Evolutionary conservation across 2,113 vertebrate species (phyloP).

Genomic region (Rhagologus leucostigma): DNA sequence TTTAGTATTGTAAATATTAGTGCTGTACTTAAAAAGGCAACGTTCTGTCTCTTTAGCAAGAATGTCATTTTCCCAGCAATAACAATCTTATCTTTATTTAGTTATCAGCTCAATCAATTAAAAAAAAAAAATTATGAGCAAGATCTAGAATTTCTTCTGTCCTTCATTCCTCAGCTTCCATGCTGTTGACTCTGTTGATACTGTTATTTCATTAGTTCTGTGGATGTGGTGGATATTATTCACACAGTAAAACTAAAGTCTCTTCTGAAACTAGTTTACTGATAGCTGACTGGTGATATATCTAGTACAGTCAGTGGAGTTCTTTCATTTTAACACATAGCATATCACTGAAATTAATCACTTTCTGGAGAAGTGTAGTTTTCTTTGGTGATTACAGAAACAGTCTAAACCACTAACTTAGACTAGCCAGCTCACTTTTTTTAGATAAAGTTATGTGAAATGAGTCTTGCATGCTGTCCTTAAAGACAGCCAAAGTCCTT

Average conservation of each 20-base stretch:
- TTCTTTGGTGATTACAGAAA: background rate
- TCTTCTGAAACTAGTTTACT: background rate
- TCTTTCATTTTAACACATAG: background rate
- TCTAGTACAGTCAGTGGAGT: background rate
- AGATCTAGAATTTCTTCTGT: background rate
- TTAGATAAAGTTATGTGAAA: background rate
- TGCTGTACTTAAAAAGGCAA: background rate
- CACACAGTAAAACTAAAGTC: background rate
- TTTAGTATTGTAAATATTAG: background rate
- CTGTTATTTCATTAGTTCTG: background rate
- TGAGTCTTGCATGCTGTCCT: background rate
- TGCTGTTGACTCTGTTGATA: background rate
- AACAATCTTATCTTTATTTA: background rate
- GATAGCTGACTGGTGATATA: background rate
- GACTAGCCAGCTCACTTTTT: background rate
- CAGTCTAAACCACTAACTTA: background rate
- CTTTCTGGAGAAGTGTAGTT: background rate
- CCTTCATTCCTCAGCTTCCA: background rate
- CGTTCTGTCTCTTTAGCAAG: background rate
- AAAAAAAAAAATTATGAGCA: background rate
- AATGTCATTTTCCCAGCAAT: background rate
- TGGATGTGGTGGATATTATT: background rate
- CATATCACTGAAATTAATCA: background rate
- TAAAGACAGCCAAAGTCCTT: background rate
- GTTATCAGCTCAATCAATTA: background rate